phyloP scores from a whole-genome alignment of 2,888 invertebrate species.

The Ectropis crepuscularia region DNA sequence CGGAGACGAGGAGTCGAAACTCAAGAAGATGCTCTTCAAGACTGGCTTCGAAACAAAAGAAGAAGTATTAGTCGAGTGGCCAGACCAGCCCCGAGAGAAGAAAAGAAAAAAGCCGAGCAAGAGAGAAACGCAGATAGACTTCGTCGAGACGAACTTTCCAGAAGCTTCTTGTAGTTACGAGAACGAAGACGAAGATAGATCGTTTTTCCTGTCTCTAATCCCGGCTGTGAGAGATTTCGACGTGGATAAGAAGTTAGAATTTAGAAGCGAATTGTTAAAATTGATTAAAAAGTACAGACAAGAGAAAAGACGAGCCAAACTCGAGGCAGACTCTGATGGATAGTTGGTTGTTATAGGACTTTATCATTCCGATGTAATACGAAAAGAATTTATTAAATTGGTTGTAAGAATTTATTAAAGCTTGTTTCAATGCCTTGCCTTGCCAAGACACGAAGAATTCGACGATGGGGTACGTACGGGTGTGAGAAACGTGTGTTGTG shows the following conservation, averaged over 20 bases:
- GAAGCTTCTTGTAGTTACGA: constrained; percentile 49
- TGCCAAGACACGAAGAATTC: too few species aligned
- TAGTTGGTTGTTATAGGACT: constrained; percentile 13
- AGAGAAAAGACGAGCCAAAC: constrained; percentile 28
- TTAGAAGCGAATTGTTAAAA: constrained; percentile 64
- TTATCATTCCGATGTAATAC: constrained; percentile 39
- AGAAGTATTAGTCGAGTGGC: constrained; percentile 47
- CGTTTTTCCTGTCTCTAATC: constrained; percentile 71
- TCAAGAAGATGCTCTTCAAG: constrained; percentile 47
- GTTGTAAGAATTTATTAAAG: neutral
- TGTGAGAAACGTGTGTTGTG: too few species aligned
- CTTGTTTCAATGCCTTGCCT: too few species aligned
- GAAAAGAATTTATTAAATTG: constrained; percentile 34
- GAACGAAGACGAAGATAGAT: constrained; percentile 66
- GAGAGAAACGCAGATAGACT: constrained; percentile 52
- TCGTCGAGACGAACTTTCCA: constrained; percentile 57
- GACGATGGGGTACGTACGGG: too few species aligned
- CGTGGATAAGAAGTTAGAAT: constrained; percentile 70
- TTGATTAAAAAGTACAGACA: constrained; percentile 63
- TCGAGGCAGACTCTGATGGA: constrained; percentile 38
- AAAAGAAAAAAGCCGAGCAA: constrained; percentile 49
- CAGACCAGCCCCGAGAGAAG: constrained; percentile 47
- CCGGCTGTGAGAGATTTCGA: constrained; percentile 69
- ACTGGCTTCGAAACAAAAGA: constrained; percentile 45
- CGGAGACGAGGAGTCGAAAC: constrained; percentile 51